Evolutionary conservation across 2,888 invertebrate species (phyloP), one percentile per base, ranked within the genome.

Genomic region (Ophion slaviceki): DNA sequence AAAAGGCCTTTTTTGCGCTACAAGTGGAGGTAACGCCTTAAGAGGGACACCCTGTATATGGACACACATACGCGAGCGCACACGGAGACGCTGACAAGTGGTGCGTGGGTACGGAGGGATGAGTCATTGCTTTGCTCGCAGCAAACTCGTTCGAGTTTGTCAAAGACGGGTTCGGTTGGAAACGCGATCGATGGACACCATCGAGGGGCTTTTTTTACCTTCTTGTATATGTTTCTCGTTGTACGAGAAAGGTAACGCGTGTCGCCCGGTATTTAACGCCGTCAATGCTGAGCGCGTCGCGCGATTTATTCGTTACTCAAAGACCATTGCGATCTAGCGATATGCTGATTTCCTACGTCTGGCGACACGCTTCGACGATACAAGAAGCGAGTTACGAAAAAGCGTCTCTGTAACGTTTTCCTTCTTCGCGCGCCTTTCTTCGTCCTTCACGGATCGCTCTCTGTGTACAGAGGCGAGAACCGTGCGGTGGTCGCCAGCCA

Each of bases 101-200:
- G 72, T 61, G 77, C 77, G 78, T 82, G 72, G 78, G 72, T 78
- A 67, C 61, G 20, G 61, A 78, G 82, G 72, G 78, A 82, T 82
- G 82, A 82, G 82, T 82, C 82, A 82, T 62, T 67, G 67, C 32
- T 72, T 82, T 36, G 77, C 82, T 78, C 66, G 78, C 32, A 61
- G 66, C 24, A n/a, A 47, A 45, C 45, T 53, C 32, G 62, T 11
- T 53, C 36, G 45, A 61, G 40, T 17, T 72, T 20, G 70, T 72
- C 10, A 61, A 24, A 47, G 53, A 53, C 17, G 53, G n/a, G 20
- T 28, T 32, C 8, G 53, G 17, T 20, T 32, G 6, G 20, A 53
- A 57, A 24, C 11, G 28, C 17, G 28, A 70, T 47, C 70, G 45
- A 45, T 28, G 4, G n/a, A 11, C 45, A 45, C 14, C 45, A 57